Evolutionary conservation across 2,888 invertebrate species (phyloP).

Genomic region (Cryptocephalus primarius): DNA sequence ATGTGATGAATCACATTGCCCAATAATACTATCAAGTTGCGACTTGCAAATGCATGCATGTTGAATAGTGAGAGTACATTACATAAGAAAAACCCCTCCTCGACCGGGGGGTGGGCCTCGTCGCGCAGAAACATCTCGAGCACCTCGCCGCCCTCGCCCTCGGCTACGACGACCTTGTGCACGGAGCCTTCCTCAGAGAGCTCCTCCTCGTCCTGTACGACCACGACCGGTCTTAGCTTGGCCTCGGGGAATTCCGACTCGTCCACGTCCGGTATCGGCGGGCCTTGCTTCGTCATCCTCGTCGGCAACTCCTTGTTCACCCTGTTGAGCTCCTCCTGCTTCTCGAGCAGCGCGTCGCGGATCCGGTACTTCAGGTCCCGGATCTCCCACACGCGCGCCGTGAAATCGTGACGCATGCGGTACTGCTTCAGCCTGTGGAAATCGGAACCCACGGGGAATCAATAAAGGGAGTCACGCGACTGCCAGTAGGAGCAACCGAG

Average conservation of each 20-base stretch:
- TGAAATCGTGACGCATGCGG: constrained; percentile 39
- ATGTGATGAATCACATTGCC: too few relatives aligned
- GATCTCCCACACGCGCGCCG: constrained; percentile 35
- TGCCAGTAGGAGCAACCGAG: too few relatives aligned
- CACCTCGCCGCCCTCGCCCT: too few relatives aligned
- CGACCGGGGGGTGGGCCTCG: too few relatives aligned
- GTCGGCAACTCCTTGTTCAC: constrained; percentile 40
- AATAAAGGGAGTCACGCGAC: too few relatives aligned
- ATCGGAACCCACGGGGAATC: not conserved
- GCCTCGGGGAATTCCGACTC: constrained; percentile 23
- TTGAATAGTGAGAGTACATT: too few relatives aligned
- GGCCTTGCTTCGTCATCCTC: constrained; percentile 13
- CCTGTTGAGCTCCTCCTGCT: constrained; percentile 33
- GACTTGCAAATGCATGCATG: too few relatives aligned
- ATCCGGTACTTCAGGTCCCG: constrained; percentile 37
- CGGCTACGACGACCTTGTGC: not conserved
- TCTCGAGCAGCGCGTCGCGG: constrained; percentile 29
- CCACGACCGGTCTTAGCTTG: constrained; percentile 16
- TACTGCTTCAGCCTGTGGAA: constrained; percentile 33
- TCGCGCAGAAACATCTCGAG: too few relatives aligned
- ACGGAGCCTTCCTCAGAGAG: constrained; percentile 7
- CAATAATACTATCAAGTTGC: too few relatives aligned
- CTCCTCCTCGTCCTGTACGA: constrained; percentile 14
- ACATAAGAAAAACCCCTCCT: too few relatives aligned
- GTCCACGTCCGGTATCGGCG: constrained; percentile 16